phyloP scores from a whole-genome alignment of 1,140 invertebrate genomes.

The Tetranychus cinnabarinus region DNA sequence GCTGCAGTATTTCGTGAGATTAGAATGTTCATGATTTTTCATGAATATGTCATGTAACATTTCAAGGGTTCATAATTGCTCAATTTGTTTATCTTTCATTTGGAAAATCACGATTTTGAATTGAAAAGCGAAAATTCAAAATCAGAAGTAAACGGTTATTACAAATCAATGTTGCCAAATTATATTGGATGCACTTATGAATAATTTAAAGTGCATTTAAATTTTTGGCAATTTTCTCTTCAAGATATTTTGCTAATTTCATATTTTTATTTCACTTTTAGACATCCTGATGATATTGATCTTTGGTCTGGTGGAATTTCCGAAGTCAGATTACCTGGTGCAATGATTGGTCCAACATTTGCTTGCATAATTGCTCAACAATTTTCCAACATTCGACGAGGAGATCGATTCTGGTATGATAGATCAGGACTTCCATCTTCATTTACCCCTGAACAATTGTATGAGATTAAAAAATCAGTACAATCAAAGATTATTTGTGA shows the following conservation, averaged over 20 bases:
- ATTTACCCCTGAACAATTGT: constrained; percentile 17
- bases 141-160: too few relatives aligned
- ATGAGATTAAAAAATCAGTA: constrained; percentile 16
- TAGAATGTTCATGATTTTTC: neutral
- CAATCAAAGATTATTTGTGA: constrained; percentile 19
- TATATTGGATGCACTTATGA: too few relatives aligned
- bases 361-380: constrained; percentile 31
- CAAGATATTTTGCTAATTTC: neutral
- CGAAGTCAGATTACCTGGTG: constrained; percentile 56
- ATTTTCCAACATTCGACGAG: constrained; percentile 36
- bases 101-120: too few relatives aligned
- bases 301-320: constrained; percentile 39
- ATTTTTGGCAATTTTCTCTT: neutral
- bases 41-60: too few relatives aligned
- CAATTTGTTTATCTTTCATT: neutral
- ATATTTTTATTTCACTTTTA: neutral
- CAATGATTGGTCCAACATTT: constrained; percentile 68
- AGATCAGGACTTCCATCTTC: constrained; percentile 10
- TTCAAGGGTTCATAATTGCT: too few relatives aligned
- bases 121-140: too few relatives aligned
- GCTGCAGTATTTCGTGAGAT: neutral
- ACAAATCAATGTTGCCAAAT: too few relatives aligned
- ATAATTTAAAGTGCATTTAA: neutral
- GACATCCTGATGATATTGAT: constrained; percentile 23
- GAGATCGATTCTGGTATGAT: constrained; percentile 22